Evolutionary conservation across 2,113 vertebrate genomes (phyloP), one percentile per base, ranked within the genome.

Genomic region (Platysteira castanea): DNA sequence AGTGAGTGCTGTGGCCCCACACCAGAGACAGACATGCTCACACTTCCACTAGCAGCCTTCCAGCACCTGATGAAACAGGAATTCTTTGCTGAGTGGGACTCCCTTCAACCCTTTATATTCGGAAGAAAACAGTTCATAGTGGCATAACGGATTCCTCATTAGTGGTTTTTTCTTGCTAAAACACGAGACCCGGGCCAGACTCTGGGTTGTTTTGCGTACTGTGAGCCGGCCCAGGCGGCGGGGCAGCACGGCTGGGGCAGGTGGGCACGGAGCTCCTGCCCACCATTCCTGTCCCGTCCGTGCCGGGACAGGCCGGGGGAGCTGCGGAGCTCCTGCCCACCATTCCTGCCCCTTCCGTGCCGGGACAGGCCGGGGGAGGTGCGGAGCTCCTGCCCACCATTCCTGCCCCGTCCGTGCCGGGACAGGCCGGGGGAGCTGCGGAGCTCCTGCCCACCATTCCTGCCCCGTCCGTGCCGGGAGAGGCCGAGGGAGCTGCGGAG

Each of bases 221-320:
- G 1, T 0, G 1, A n/a, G 56, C 15, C 0, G 1, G 23, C 18
- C 12, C 12, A 4, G 74, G 6, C 0, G 0, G 21, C 0, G 1
- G 41, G 8, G 24, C 35, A 27, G 39, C 28, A 1, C 0, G 1
- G 64, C 1, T 2, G 9, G 39, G 11, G n/a, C 39, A 20, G 46
- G 6, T 0, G 1, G 33, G 41, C 3, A 23, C 3, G 2, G 8
- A 9, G 27, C 30, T 85, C 13, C 17, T 0, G 1, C 18, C 1
- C 1, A 9, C 11, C 11, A 0, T 22, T 75, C 54, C 27, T 19
- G 19, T 47, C 33, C 26, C 0, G 2, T 31, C 47, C 2, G 0
- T 1, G 5, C 49, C 1, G 1, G 46, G 19, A 75, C 26, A 53
- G 44, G 74, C 57, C 18, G 71, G 9, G 0, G 12, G 53, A 54